These are phyloP conservation scores for Microtus ochrogaster DNA, from an alignment of 2,113 vertebrate species.

Conservation along the genomic window DNA sequence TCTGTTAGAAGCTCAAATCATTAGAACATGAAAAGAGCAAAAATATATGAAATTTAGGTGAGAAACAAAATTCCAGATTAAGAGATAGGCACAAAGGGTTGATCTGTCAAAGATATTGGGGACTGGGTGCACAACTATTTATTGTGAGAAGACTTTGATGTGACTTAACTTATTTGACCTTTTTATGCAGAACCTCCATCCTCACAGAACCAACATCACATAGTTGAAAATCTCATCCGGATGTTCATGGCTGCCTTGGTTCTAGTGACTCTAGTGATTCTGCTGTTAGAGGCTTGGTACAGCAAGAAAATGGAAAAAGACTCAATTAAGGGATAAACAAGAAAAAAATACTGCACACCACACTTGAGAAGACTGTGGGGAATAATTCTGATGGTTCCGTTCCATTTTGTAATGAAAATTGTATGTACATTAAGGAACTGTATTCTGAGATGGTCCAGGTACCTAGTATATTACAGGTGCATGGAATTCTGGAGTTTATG, in stretches of 20 bases:
- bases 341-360: accelerated
- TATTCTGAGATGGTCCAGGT: background rate
- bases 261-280: background rate
- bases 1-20: no score
- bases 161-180: background rate
- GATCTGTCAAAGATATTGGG: accelerated
- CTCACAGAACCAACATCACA: accelerated
- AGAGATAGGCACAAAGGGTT: accelerated
- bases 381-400: background rate
- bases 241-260: background rate
- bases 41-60: no score
- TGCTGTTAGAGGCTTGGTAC: background rate
- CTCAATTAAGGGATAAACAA: background rate
- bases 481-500: background rate
- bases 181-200: background rate
- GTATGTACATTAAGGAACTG: background rate
- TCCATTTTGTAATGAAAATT: background rate
- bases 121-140: accelerated
- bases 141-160: background rate
- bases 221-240: background rate
- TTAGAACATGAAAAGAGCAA: no score
- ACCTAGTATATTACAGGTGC: background rate
- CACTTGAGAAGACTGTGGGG: background rate
- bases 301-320: no score
- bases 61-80: background rate